Conservation (phyloP, 2,113 vertebrate species). For the Gobius niger region DNA sequence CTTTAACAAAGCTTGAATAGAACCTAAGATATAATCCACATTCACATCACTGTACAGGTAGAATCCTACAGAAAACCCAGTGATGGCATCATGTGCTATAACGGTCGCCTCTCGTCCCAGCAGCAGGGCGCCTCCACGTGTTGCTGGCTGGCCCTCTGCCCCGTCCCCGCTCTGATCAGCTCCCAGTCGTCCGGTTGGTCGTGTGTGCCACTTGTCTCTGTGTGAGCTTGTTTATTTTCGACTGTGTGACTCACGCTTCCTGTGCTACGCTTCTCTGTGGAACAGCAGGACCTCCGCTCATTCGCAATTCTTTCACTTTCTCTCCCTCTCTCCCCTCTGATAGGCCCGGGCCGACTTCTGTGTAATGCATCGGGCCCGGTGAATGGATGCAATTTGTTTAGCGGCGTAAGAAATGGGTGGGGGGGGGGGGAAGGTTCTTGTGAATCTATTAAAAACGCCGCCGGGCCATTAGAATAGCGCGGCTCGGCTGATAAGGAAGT, state of each 20-base stretch:
- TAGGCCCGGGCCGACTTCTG: slow-evolving; percentile 56
- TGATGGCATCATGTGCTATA: too few species aligned
- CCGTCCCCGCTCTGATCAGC: slow-evolving; percentile 55
- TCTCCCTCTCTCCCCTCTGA: slow-evolving; percentile 34
- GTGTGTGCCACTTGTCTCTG: slow-evolving; percentile 48
- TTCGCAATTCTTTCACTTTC: slow-evolving; percentile 64
- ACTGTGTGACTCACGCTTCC: slow-evolving; percentile 76
- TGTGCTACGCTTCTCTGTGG: slow-evolving; percentile 68
- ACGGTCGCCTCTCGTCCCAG: too few species aligned
- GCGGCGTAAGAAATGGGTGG: slow-evolving; percentile 53
- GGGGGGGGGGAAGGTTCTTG: slow-evolving; percentile 18
- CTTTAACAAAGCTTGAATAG: too few species aligned
- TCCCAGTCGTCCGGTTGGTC: slow-evolving; percentile 44
- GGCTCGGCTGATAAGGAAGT: slow-evolving; percentile 38
- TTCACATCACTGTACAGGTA: too few species aligned
- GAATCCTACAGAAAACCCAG: too few species aligned
- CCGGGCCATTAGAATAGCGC: slow-evolving; percentile 8
- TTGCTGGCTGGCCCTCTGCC: slow-evolving; percentile 41
- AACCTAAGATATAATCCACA: too few species aligned
- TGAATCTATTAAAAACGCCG: slow-evolving; percentile 8
- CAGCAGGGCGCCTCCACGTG: slow-evolving; percentile 35
- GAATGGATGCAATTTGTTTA: slow-evolving; percentile 65
- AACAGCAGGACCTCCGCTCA: slow-evolving; percentile 73
- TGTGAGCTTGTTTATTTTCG: slow-evolving; percentile 71
- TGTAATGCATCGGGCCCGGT: slow-evolving; percentile 62